phyloP scores from a whole-genome alignment of 2,888 invertebrate species.

The Magallana nippona region DNA sequence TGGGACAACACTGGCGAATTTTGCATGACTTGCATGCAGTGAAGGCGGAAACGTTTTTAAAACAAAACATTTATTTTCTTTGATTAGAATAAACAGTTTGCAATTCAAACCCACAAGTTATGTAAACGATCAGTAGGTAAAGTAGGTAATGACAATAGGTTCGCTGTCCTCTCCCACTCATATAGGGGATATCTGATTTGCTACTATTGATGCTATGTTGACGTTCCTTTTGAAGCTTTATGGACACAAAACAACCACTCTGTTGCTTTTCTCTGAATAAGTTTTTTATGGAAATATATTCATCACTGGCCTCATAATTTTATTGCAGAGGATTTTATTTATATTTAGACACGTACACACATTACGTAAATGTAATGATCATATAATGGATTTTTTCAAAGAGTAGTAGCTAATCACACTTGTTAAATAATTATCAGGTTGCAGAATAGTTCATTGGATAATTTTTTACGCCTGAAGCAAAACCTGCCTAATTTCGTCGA shows the following conservation, averaged over 20 bases:
- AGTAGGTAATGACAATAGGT: too few species aligned
- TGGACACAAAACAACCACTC: not conserved
- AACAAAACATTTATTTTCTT: too few species aligned
- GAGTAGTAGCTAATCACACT: not conserved
- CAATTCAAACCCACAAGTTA: too few species aligned
- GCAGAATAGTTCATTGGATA: not conserved
- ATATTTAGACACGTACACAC: constrained; percentile 10
- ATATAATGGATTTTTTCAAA: not conserved
- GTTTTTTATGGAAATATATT: constrained; percentile 28
- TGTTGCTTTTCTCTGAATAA: not conserved
- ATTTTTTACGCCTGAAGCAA: not conserved
- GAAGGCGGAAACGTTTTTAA: too few species aligned
- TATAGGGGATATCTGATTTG: too few species aligned
- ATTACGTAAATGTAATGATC: not conserved
- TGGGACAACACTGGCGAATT: too few species aligned
- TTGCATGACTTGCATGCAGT: too few species aligned
- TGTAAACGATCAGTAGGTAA: too few species aligned
- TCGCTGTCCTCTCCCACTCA: too few species aligned
- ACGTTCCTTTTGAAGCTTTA: too few species aligned
- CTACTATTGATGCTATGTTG: too few species aligned
- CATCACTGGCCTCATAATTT: not conserved
- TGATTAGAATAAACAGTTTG: too few species aligned
- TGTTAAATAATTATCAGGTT: not conserved
- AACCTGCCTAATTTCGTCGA: not conserved
- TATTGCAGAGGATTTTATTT: not conserved